Base-by-base conservation (phyloP, 1,140 invertebrate genomes). In the Drosophila baimaii region DNA sequence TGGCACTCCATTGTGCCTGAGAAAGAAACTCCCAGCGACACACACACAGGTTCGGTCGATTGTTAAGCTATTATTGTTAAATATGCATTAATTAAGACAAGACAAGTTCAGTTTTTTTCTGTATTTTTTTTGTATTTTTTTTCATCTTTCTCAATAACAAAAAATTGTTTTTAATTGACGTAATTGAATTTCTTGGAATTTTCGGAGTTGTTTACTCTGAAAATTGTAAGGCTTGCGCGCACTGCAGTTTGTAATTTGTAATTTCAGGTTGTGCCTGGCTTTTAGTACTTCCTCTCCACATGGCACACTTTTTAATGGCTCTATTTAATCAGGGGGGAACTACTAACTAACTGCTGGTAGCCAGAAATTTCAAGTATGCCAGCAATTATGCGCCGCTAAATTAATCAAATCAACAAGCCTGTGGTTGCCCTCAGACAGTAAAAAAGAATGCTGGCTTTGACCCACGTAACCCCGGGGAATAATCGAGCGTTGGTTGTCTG, bases 171-270 rank as follows among this genome's bases (percentile, higher is more conserved):
- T 79, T 76, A 85, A 86, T 85, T 85, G 81, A 65, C 41, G 47
- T 66, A 66, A 62, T 76, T 86, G 52, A 58, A 52, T 79, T 81
- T 82, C 83, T 76, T 86, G 83, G 83, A 86, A 85, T 46, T 77
- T 63, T 46, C 6, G 21, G 44, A 64, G 73, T 74, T 70, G 69
- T 78, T 81, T 70, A 55, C 62, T 7, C 12, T 21, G n/a, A 25
- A 25, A 43, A 54, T 15, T 71, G 68, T 41, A 71, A 66, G 65
- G 64, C 70, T 69, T 71, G 77, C 39, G 51, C 37, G 77, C 39
- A 54, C 37, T 43, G 58, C 23, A 13, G 21, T 66, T 68, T 71
- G 61, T n/a, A n/a, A n/a, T 33, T 39, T 47, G 77, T 85, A 81
- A 85, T 77, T 66, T 52, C 5, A 76, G 62, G 66, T 33, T 58